These are phyloP conservation scores for Epistrophella euchroma DNA, from an alignment of 2,888 invertebrate genomes.

Conservation along the genomic window DNA sequence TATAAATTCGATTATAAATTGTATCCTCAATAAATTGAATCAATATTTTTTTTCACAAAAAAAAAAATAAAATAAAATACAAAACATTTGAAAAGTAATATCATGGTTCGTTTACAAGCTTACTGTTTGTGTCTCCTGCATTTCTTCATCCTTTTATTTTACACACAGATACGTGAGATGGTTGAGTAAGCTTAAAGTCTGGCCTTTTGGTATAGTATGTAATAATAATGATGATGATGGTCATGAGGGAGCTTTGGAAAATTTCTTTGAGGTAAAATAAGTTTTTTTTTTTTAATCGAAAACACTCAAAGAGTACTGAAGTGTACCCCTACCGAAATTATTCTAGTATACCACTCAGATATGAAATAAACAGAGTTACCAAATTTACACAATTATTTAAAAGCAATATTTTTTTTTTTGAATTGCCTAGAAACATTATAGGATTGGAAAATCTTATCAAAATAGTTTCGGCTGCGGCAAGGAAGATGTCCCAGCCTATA, in stretches of 20 bases:
- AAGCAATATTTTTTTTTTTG: no score
- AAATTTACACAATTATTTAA: not conserved
- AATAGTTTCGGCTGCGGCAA: no score
- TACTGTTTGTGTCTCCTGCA: conserved; percentile 6
- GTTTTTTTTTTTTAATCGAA: conserved; percentile 45
- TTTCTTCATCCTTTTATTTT: conserved; percentile 20
- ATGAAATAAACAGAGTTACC: conserved; percentile 3
- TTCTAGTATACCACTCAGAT: not conserved
- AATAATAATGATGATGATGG: conserved; percentile 21
- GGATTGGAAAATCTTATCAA: no score
- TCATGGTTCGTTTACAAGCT: conserved; percentile 13
- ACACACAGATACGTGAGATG: conserved; percentile 47
- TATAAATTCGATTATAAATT: conserved; percentile 69
- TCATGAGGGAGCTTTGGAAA: conserved; percentile 14
- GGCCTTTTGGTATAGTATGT: conserved; percentile 16
- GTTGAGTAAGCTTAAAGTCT: conserved; percentile 37
- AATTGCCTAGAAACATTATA: no score
- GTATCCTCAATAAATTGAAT: conserved; percentile 68
- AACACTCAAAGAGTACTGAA: conserved; percentile 2
- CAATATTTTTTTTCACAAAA: conserved; percentile 60
- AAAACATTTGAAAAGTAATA: conserved; percentile 8
- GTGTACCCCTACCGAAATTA: not conserved
- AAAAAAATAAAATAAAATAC: conserved; percentile 5
- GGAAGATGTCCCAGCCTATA: no score
- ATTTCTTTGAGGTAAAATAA: conserved; percentile 21